These are phyloP conservation scores for Dasyurus viverrinus DNA, from an alignment of 2,113 vertebrate species.

Conservation along the genomic window DNA sequence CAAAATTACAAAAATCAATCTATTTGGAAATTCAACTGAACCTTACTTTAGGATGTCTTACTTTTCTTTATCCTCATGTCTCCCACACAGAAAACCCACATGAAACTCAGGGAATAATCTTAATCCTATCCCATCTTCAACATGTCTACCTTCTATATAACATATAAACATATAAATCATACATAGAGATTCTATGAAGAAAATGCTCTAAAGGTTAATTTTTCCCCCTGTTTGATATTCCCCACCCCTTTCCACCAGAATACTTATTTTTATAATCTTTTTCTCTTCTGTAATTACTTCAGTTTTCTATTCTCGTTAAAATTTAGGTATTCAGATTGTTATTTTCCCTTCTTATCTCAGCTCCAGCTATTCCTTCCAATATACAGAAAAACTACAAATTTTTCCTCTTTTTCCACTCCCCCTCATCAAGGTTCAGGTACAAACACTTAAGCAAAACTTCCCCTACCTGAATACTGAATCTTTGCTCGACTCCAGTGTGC, in stretches of 20 bases:
- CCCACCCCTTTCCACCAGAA: not conserved
- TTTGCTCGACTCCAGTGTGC: not conserved
- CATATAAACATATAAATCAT: not conserved
- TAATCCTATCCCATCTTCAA: not conserved
- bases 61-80: not conserved
- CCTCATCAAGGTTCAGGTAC: not conserved
- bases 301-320: not conserved
- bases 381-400: not conserved
- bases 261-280: not conserved
- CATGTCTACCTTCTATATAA: not conserved
- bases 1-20: not conserved
- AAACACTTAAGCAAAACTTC: constrained; percentile 9
- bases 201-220: not conserved
- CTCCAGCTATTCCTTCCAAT: not conserved
- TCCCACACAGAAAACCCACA: constrained; percentile 3
- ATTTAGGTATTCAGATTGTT: not conserved
- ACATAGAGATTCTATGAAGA: not conserved
- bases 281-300: constrained; percentile 17
- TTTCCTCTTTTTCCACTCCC: not conserved
- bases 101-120: constrained; percentile 36
- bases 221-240: not conserved
- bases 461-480: not conserved
- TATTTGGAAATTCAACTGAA: not conserved
- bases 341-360: not conserved
- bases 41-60: not conserved